These are phyloP conservation scores for Mantis religiosa DNA, from an alignment of 2,888 invertebrate species.

Conservation along the genomic window DNA sequence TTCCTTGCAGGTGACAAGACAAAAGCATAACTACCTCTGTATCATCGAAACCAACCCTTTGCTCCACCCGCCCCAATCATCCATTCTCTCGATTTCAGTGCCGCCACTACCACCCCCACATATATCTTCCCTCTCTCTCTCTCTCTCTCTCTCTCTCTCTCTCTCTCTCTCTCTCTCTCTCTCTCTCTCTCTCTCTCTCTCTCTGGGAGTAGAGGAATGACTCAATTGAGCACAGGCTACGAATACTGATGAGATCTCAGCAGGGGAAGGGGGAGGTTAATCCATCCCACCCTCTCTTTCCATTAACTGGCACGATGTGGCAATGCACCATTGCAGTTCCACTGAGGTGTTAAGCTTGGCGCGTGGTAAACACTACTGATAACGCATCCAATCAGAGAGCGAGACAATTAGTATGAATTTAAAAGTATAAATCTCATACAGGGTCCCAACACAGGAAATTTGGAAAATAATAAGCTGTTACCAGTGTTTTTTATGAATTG, in stretches of 20 bases:
- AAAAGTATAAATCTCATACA: too few species aligned
- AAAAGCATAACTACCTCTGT: not conserved
- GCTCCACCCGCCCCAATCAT: not conserved
- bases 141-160: too few species aligned
- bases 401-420: too few species aligned
- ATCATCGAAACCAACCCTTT: constrained; percentile 3
- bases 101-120: not conserved
- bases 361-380: not conserved
- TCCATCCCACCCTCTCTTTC: not conserved
- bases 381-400: too few species aligned
- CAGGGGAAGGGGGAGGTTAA: not conserved
- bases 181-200: not conserved
- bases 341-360: not conserved
- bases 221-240: constrained; percentile 5
- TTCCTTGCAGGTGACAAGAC: not conserved
- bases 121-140: not conserved
- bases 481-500: too few species aligned
- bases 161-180: not conserved
- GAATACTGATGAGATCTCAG: constrained; percentile 7
- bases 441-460: too few species aligned
- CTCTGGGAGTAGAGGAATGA: constrained; percentile 4
- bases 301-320: not conserved
- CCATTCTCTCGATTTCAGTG: constrained; percentile 6
- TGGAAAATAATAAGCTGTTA: too few species aligned
- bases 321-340: not conserved